Evolutionary conservation across 2,113 vertebrate genomes (phyloP).

Genomic region (Strix uralensis): DNA sequence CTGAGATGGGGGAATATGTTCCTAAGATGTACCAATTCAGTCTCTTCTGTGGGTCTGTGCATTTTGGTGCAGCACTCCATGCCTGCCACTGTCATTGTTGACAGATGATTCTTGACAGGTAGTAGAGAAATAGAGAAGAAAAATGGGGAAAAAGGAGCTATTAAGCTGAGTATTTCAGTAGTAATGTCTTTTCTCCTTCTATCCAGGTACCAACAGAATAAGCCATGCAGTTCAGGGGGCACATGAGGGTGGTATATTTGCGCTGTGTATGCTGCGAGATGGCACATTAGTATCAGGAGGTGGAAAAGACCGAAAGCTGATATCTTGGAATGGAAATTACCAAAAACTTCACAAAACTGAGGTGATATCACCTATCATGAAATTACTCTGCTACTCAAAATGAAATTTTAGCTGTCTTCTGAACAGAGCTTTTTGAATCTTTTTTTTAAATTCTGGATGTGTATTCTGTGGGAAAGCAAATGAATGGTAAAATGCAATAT

Average conservation of each 20-base stretch:
- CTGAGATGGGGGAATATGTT: background rate
- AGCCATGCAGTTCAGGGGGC: slow-evolving; percentile 90
- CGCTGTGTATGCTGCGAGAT: slow-evolving; percentile 93
- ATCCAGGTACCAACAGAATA: slow-evolving; percentile 93
- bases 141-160: background rate
- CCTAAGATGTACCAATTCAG: background rate
- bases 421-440: background rate
- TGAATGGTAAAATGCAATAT: background rate
- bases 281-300: slow-evolving; percentile 92
- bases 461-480: background rate
- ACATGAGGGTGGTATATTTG: slow-evolving; percentile 95
- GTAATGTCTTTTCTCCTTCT: background rate
- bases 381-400: background rate
- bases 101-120: background rate
- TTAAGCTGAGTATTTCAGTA: background rate
- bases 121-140: background rate
- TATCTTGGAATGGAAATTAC: slow-evolving; percentile 93
- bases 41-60: background rate
- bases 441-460: background rate
- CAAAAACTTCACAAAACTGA: slow-evolving; percentile 90
- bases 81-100: background rate
- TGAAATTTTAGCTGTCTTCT: background rate
- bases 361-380: slow-evolving; percentile 68
- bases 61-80: background rate
- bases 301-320: slow-evolving; percentile 91